Evolutionary conservation across 2,888 invertebrate species (phyloP).

Genomic region (Anagyrus pseudococci): DNA sequence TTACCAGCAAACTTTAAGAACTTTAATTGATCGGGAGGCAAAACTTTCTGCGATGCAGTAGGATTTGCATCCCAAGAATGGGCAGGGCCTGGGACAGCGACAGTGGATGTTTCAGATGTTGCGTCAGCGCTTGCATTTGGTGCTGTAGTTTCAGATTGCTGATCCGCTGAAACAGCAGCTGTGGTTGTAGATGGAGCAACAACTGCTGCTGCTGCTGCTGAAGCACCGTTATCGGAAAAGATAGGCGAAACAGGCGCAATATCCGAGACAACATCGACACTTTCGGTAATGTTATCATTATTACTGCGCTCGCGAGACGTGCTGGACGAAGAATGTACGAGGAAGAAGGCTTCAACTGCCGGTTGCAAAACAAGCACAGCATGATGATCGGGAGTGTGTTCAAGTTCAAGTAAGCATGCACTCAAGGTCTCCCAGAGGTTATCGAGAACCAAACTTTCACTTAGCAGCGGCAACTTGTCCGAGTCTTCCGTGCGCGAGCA

Average conservation of each 20-base stretch:
- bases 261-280: slow-evolving; percentile 53
- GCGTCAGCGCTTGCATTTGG: slow-evolving; percentile 37
- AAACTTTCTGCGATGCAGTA: slow-evolving; percentile 50
- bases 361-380: slow-evolving; percentile 84
- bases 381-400: slow-evolving; percentile 85
- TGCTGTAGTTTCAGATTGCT: background rate
- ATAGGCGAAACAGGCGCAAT: slow-evolving; percentile 58
- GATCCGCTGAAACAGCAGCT: background rate
- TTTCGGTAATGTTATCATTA: slow-evolving; percentile 42
- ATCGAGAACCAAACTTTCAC: slow-evolving; percentile 75
- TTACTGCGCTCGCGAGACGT: slow-evolving; percentile 50
- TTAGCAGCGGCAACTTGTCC: slow-evolving; percentile 66
- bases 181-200: slow-evolving; percentile 7
- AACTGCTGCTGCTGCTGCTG: slow-evolving; percentile 36
- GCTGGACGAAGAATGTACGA: slow-evolving; percentile 79
- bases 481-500: slow-evolving; percentile 43
- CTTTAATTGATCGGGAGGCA: slow-evolving; percentile 74
- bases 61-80: slow-evolving; percentile 52
- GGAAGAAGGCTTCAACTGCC: slow-evolving; percentile 89
- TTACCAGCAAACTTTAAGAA: slow-evolving; percentile 81
- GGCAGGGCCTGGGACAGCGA: slow-evolving; percentile 24
- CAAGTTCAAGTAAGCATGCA: slow-evolving; percentile 78
- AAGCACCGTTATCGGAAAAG: slow-evolving; percentile 53
- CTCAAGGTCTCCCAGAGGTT: slow-evolving; percentile 81
- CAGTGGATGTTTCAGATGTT: slow-evolving; percentile 42